Conservation (phyloP, 1,140 invertebrate species). For the Procambarus virginalis region DNA sequence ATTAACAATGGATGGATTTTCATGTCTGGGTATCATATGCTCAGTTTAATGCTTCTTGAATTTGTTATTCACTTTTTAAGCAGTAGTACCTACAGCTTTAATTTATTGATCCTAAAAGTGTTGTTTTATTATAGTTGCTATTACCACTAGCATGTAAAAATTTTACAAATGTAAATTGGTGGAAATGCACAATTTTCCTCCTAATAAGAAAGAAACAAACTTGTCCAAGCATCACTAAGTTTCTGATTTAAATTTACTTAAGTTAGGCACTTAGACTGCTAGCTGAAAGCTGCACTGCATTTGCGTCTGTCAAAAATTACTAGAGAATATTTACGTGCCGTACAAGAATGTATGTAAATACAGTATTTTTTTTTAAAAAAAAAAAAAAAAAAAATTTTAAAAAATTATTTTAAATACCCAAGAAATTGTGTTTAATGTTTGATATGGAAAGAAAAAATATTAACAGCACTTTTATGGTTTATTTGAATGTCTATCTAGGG, state of each 20-base stretch:
- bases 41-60: too few relatives aligned
- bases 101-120: too few relatives aligned
- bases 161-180: too few relatives aligned
- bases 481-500: slow-evolving; percentile 2
- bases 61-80: too few relatives aligned
- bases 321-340: too few relatives aligned
- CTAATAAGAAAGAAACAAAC: background rate
- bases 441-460: background rate
- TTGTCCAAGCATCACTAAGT: background rate
- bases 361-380: background rate
- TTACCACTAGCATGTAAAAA: too few relatives aligned
- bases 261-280: background rate
- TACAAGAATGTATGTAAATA: background rate
- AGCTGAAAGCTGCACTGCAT: slow-evolving; percentile 9
- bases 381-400: background rate
- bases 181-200: too few relatives aligned
- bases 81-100: too few relatives aligned
- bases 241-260: background rate
- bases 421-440: background rate
- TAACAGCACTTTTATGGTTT: slow-evolving; percentile 8
- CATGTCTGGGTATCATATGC: too few relatives aligned
- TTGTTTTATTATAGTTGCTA: too few relatives aligned
- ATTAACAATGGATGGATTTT: too few relatives aligned
- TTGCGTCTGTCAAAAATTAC: background rate
- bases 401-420: background rate